Evolutionary conservation across 1,140 invertebrate genomes (phyloP), one percentile per base, ranked within the genome.

Genomic region (Chironomus tepperi): DNA sequence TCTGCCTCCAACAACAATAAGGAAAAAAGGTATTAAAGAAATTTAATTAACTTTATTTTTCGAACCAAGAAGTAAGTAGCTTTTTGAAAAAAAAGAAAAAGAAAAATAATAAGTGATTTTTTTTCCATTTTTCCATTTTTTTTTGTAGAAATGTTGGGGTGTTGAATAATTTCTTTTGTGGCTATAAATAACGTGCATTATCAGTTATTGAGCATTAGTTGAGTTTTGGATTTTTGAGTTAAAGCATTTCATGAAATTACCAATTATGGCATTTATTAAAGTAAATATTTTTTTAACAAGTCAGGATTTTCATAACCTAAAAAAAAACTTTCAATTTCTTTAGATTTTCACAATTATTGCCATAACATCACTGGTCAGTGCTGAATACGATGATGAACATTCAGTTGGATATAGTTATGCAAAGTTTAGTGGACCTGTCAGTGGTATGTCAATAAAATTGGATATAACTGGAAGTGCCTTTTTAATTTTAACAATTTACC

Each of bases 371-470:
- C 3, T 70, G n/a, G 65, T 19, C 16, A 70, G 16, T 19, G 65
- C 65, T 1, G 65, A 70, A 21, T 70, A 70, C 18, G 16, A 19
- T n/a, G 16, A 74, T 73, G 77, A 84, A 75, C 80, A 81, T 42
- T 83, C 83, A 12, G 85, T 86, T 16, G 87, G 87, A 19, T 89
- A 86, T 77, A 89, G 88, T 0, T 89, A 87, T 78, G 85, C 88
- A 73, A 84, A 86, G 74, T 89, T 89, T 79, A 85, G 84, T 79
- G 88, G 88, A 47, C 88, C 88, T 18, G 88, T 89, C 7, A 88
- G 86, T 80, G 88, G 86, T 16, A 67, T 67, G 64, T 67, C 15
- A 16, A 67, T 12, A 16, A 1, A 67, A 19, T 67, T 5, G 24
- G 24, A 34, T 34, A 34, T 5, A 34, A 34, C 24, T 34, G 5